These are phyloP conservation scores for Emydocephalus ijimae DNA, from an alignment of 2,113 vertebrate genomes.

Conservation along the genomic window DNA sequence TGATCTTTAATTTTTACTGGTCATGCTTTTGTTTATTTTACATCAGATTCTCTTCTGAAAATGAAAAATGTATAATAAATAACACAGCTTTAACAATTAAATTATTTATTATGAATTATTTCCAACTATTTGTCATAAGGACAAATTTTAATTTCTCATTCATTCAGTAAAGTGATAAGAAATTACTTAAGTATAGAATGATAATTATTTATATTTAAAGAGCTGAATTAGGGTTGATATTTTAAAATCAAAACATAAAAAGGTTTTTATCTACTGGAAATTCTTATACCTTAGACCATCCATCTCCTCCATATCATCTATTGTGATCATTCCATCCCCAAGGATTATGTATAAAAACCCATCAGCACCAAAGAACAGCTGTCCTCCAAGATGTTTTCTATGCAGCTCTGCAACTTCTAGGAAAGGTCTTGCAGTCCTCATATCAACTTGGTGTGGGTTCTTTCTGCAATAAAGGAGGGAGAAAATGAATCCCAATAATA, in stretches of 20 bases:
- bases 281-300: constrained; percentile 90
- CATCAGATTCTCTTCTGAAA: background rate
- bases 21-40: background rate
- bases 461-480: constrained; percentile 72
- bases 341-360: constrained; percentile 91
- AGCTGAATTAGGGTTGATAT: background rate
- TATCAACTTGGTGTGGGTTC: constrained; percentile 92
- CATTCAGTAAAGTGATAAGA: background rate
- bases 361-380: constrained; percentile 89
- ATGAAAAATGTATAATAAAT: background rate
- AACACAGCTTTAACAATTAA: background rate
- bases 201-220: background rate
- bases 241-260: background rate
- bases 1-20: background rate
- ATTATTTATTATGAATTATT: background rate
- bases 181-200: background rate
- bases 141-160: background rate
- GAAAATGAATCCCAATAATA: background rate
- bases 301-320: constrained; percentile 99
- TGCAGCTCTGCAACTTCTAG: constrained; percentile 97
- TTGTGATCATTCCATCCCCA: constrained; percentile 97
- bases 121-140: background rate
- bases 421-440: constrained; percentile 84
- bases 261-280: background rate
- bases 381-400: constrained; percentile 93